A percentile compares a stretch with the other conserved stretches of the same genome.
Conservation (phyloP, 2,797 vertebrate species). For the Parambassis ranga region DNA sequence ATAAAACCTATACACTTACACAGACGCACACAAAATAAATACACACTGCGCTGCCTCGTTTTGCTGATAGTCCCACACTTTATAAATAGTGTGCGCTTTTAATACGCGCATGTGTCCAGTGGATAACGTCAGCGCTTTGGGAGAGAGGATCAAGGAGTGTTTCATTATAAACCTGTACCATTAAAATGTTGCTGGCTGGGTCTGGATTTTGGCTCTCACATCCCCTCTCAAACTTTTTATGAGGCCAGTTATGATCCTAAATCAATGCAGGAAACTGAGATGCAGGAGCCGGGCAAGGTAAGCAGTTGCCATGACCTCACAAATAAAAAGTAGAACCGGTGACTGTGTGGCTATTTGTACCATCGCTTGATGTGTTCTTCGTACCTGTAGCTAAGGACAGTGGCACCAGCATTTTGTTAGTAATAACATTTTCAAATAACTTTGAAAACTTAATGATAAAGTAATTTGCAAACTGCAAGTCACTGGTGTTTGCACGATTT, state of each 20-base stretch:
- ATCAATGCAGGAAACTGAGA: slow-evolving; percentile 63
- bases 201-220: slow-evolving; percentile 71
- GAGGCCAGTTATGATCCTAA: slow-evolving; percentile 67
- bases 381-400: too few species aligned
- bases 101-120: slow-evolving; percentile 72
- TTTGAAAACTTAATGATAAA: too few species aligned
- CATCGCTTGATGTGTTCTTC: background rate
- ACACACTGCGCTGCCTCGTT: slow-evolving; percentile 23
- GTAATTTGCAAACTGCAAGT: too few species aligned
- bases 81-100: slow-evolving; percentile 75
- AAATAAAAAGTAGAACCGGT: slow-evolving; percentile 22
- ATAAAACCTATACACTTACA: slow-evolving; percentile 19
- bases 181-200: slow-evolving; percentile 75
- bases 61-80: slow-evolving; percentile 64
- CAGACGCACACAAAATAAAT: background rate
- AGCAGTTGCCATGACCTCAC: slow-evolving; percentile 44
- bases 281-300: slow-evolving; percentile 45
- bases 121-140: slow-evolving; percentile 79
- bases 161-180: slow-evolving; percentile 83
- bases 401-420: too few species aligned
- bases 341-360: slow-evolving; percentile 26
- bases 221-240: slow-evolving; percentile 64
- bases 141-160: slow-evolving; percentile 77
- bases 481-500: too few species aligned
- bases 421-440: too few species aligned